A percentile compares a stretch with the other conserved stretches of the same genome.
Evolutionary conservation across 2,797 vertebrate species (phyloP).

Genomic region (Esox lucius): DNA sequence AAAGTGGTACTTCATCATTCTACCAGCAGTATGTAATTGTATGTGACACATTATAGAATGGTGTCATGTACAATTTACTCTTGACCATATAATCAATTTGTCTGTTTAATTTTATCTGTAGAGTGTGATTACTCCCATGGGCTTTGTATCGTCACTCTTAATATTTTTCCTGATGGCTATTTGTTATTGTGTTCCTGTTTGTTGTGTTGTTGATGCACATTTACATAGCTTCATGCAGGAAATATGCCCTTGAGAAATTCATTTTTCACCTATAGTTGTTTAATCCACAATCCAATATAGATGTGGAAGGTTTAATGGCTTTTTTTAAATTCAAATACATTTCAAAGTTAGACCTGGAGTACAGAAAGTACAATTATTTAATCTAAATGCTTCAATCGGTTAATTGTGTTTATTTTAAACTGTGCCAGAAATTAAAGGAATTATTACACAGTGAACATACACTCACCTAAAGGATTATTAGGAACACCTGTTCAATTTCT

Average conservation of each 20-base stretch:
- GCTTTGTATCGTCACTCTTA: not conserved
- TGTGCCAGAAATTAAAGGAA: not conserved
- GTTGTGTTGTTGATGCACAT: not conserved
- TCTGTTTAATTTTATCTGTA: not conserved
- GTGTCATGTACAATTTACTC: not conserved
- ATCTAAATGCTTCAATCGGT: not conserved
- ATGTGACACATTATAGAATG: not conserved
- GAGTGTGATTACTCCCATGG: not conserved
- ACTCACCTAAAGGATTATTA: no score
- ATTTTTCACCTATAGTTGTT: not conserved
- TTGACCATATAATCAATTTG: not conserved
- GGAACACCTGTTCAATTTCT: no score
- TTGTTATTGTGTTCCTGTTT: not conserved
- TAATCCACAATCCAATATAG: not conserved
- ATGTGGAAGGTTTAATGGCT: not conserved
- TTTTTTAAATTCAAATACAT: not conserved
- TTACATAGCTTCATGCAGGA: not conserved
- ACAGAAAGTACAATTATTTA: not conserved
- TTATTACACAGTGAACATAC: not conserved
- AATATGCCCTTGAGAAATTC: not conserved
- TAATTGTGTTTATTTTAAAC: slow-evolving; percentile 15
- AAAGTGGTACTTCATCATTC: not conserved
- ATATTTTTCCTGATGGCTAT: not conserved
- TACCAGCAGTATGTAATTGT: not conserved
- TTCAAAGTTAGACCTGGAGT: not conserved